Conservation (phyloP, 1,140 invertebrate species). For the Littorina saxatilis region DNA sequence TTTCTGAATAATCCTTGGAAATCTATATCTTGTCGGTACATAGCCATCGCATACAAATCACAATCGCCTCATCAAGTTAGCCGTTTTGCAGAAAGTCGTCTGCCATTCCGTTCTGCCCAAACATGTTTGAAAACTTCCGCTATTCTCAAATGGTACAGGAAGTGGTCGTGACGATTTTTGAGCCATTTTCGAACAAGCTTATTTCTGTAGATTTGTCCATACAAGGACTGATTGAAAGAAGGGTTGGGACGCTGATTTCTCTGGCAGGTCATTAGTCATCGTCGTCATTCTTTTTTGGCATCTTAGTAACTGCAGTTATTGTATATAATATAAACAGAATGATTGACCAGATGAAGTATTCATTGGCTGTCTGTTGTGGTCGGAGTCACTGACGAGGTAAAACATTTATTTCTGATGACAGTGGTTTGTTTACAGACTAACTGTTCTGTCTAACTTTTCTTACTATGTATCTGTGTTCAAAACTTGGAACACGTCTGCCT, state of each 20-base stretch:
- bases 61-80: no score
- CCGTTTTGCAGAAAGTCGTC: no score
- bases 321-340: no score
- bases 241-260: no score
- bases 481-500: no score
- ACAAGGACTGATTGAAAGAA: neutral
- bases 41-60: neutral
- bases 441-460: no score
- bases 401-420: no score
- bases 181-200: neutral
- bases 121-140: constrained; percentile 68
- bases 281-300: neutral
- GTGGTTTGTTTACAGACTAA: no score
- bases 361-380: no score
- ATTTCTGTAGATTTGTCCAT: constrained; percentile 1
- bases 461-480: no score
- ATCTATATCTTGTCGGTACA: constrained; percentile 56
- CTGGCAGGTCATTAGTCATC: neutral
- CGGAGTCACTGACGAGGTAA: no score
- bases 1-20: constrained; percentile 65
- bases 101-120: constrained; percentile 46
- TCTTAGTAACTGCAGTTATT: neutral
- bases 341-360: no score
- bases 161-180: neutral
- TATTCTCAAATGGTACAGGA: constrained; percentile 39